Percentiles rank a stretch among this genome's conserved stretches.
phyloP scores from a whole-genome alignment of 2,113 vertebrate genomes.

The Psilopsiagon aurifrons region DNA sequence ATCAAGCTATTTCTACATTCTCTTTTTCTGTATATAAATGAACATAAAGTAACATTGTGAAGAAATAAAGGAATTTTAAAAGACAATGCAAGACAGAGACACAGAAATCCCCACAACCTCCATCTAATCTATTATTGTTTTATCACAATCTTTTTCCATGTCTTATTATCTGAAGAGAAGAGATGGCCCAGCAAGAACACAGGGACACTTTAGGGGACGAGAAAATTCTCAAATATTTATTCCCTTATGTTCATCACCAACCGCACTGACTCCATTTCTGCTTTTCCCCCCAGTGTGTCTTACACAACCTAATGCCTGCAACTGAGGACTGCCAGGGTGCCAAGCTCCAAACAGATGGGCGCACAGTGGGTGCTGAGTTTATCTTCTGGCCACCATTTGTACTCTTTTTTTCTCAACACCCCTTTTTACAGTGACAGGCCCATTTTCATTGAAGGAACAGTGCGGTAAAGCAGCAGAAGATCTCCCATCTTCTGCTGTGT shows the following conservation, averaged over 20 bases:
- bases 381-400: neutral
- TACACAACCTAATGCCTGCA: neutral
- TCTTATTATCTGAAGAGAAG: neutral
- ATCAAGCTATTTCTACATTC: neutral
- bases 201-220: neutral
- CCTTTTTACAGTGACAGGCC: neutral
- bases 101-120: neutral
- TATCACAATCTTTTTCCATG: neutral
- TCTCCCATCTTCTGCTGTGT: neutral
- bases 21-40: neutral
- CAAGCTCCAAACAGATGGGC: neutral
- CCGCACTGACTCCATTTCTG: neutral
- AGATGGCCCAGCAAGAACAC: neutral
- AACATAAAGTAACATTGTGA: neutral
- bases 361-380: neutral
- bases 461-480: neutral
- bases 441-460: neutral
- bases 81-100: neutral
- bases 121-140: neutral
- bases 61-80: neutral
- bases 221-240: neutral
- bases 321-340: neutral
- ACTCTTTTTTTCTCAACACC: neutral
- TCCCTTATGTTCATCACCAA: neutral
- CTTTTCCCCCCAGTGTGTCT: neutral